Evolutionary conservation across 2,797 vertebrate species (phyloP).

Genomic region (Hydrocynus forskahlii): DNA sequence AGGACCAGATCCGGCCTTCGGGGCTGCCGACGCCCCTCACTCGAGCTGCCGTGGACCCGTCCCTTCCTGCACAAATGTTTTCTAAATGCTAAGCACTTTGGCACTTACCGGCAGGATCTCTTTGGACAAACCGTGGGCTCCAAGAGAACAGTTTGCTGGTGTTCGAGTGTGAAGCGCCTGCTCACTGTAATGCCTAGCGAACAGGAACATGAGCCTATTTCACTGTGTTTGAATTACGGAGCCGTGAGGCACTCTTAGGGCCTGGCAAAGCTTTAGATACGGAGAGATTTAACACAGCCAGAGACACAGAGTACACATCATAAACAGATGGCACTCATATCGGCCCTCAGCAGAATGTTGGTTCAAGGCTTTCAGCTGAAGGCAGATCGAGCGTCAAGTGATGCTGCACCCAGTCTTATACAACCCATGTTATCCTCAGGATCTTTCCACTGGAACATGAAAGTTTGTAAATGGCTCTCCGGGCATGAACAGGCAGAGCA

Average conservation of each 20-base stretch:
- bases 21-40: slow-evolving; percentile 69
- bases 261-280: slow-evolving; percentile 45
- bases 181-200: slow-evolving; percentile 60
- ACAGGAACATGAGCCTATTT: slow-evolving; percentile 54
- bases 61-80: slow-evolving; percentile 71
- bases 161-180: slow-evolving; percentile 59
- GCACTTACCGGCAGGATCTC: slow-evolving; percentile 57
- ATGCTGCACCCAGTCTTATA: slow-evolving; percentile 8
- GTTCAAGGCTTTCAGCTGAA: slow-evolving; percentile 29
- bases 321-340: slow-evolving; percentile 52
- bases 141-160: slow-evolving; percentile 56
- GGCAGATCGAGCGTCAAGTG: slow-evolving; percentile 26
- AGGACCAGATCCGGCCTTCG: slow-evolving; percentile 79
- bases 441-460: neutral
- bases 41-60: slow-evolving; percentile 73
- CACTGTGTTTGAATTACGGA: slow-evolving; percentile 47
- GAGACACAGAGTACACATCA: slow-evolving; percentile 49
- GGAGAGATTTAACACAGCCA: slow-evolving; percentile 39
- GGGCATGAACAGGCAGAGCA: neutral
- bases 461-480: neutral
- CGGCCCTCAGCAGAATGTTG: slow-evolving; percentile 23
- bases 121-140: slow-evolving; percentile 57
- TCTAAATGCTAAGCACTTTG: slow-evolving; percentile 73
- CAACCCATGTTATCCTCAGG: neutral
- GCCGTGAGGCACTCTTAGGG: slow-evolving; percentile 41